These are phyloP conservation scores for Acyrthosiphon pisum DNA, from an alignment of 1,140 invertebrate genomes.

Conservation along the genomic window DNA sequence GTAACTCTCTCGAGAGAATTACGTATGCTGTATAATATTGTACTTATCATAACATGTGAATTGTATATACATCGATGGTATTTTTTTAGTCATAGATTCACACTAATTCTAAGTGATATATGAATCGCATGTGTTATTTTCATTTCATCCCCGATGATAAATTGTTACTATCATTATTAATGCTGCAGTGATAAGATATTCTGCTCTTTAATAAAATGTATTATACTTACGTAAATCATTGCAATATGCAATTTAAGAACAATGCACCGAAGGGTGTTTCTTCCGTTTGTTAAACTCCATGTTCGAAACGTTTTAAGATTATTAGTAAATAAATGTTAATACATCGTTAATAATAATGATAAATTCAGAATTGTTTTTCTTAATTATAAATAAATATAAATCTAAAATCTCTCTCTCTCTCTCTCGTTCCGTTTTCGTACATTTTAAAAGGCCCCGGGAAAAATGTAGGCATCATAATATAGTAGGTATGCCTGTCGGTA, in stretches of 20 bases:
- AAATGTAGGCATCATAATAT: background rate
- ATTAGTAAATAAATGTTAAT: slow-evolving; percentile 7
- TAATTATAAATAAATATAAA: slow-evolving; percentile 34
- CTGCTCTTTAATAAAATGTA: background rate
- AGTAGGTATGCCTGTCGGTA: background rate
- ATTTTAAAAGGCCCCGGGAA: background rate
- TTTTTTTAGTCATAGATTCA: background rate
- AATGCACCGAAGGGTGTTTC: background rate
- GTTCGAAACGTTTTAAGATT: background rate
- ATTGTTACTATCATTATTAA: background rate
- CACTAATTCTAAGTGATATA: background rate
- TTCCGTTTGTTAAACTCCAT: background rate
- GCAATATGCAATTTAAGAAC: background rate
- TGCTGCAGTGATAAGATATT: background rate
- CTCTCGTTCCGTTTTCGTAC: background rate
- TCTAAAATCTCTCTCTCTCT: background rate
- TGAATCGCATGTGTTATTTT: background rate
- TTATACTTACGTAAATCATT: background rate
- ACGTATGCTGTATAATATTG: background rate
- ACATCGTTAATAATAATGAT: slow-evolving; percentile 2
- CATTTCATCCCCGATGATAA: background rate
- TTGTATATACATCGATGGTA: background rate
- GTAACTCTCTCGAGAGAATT: background rate
- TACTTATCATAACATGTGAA: background rate
- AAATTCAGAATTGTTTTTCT: slow-evolving; percentile 10